phyloP scores from a whole-genome alignment of 2,797 vertebrate genomes.

The Hydrocynus forskahlii region DNA sequence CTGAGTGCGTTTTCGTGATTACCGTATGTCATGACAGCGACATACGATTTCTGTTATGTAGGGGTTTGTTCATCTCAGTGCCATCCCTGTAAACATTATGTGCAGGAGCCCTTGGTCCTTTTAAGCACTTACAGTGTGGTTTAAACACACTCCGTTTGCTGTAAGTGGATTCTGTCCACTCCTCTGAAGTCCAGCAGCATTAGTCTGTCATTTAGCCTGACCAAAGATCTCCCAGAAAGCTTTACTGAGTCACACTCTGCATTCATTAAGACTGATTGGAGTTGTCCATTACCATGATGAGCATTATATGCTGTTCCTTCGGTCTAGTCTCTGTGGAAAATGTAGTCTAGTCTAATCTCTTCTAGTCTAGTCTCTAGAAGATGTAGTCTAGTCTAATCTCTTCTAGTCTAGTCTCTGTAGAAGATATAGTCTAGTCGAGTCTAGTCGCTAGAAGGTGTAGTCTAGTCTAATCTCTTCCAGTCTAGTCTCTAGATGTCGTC shows the following conservation, averaged over 20 bases:
- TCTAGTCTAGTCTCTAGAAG: no score
- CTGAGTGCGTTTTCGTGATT: neutral
- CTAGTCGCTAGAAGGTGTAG: no score
- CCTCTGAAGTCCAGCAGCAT: neutral
- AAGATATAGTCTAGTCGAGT: no score
- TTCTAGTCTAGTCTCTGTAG: no score
- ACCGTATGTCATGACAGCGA: neutral
- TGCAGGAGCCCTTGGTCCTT: neutral
- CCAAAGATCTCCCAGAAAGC: neutral
- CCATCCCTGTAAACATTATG: neutral
- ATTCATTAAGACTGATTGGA: neutral
- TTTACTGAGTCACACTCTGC: slow-evolving; percentile 11
- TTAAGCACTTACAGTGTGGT: neutral
- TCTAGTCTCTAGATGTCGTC: no score
- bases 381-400: no score
- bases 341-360: no score
- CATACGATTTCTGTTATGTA: neutral
- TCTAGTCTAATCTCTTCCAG: no score
- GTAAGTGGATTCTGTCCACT: neutral
- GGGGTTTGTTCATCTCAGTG: neutral
- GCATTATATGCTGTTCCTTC: neutral
- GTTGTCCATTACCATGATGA: no score
- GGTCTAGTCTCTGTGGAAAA: no score
- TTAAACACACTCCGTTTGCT: neutral
- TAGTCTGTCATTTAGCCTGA: slow-evolving; percentile 15